phyloP scores from a whole-genome alignment of 2,888 invertebrate genomes.

The Pyrrhosoma nymphula region DNA sequence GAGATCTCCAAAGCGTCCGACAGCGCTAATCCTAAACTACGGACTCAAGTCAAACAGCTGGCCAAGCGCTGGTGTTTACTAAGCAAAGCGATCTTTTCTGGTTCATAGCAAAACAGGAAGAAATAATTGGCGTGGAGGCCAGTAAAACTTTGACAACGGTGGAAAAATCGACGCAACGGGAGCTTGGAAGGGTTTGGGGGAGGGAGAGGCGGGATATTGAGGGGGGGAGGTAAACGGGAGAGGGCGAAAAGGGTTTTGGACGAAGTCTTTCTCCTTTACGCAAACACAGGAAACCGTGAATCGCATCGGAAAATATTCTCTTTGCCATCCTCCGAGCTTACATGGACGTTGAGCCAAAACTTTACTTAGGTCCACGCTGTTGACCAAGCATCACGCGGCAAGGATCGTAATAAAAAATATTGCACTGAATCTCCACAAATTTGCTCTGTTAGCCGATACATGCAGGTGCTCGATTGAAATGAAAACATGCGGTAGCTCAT shows the following conservation, averaged over 20 bases:
- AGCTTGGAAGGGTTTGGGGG: not conserved
- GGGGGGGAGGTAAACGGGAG: too few relatives aligned
- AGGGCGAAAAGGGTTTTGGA: not conserved
- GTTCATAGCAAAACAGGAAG: not conserved
- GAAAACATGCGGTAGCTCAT: too few relatives aligned
- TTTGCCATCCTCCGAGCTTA: not conserved
- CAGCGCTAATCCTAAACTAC: not conserved
- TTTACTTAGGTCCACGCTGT: slow-evolving; percentile 11
- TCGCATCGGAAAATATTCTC: not conserved
- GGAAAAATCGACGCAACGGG: not conserved
- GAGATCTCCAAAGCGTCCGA: too few relatives aligned
- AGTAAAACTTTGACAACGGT: not conserved
- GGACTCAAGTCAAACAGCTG: not conserved
- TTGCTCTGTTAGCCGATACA: not conserved
- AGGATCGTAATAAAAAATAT: not conserved
- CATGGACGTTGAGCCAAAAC: not conserved
- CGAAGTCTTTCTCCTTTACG: not conserved
- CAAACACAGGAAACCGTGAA: slow-evolving; percentile 54
- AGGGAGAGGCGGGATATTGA: not conserved
- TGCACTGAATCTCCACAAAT: not conserved
- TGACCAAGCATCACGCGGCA: not conserved
- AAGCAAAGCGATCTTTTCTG: not conserved
- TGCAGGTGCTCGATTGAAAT: not conserved
- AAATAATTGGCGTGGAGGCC: not conserved
- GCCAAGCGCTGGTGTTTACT: not conserved